Percentiles rank a stretch among this genome's conserved stretches.
These are phyloP conservation scores for Leucoraja erinaceus DNA, from an alignment of 2,113 vertebrate genomes.

Conservation along the genomic window DNA sequence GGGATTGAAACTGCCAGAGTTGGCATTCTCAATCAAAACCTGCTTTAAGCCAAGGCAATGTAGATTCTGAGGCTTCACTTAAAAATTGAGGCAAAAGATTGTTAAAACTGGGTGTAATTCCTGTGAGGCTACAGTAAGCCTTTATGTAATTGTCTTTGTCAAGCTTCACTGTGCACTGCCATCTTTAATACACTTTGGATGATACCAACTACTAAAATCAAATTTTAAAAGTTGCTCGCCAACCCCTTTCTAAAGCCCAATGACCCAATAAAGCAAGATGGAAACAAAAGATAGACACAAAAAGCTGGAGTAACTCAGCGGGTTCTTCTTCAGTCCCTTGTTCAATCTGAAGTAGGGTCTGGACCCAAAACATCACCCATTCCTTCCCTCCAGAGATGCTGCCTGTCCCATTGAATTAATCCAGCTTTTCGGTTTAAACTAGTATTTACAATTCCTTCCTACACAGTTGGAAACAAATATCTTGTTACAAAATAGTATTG, in stretches of 20 bases:
- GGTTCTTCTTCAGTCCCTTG: too few species aligned
- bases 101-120: background rate
- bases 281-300: too few species aligned
- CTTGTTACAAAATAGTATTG: too few species aligned
- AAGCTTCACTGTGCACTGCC: background rate
- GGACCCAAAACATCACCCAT: too few species aligned
- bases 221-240: background rate
- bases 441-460: too few species aligned
- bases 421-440: too few species aligned
- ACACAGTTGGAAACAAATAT: too few species aligned
- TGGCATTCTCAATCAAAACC: background rate
- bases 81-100: background rate
- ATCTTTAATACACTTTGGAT: background rate
- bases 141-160: background rate
- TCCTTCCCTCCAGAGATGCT: too few species aligned
- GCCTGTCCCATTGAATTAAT: too few species aligned
- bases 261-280: too few species aligned
- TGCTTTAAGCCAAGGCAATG: background rate
- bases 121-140: background rate
- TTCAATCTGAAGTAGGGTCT: too few species aligned
- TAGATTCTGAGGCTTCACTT: background rate
- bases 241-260: too few species aligned
- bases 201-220: background rate
- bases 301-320: background rate
- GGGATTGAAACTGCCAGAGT: background rate